phyloP scores from a whole-genome alignment of 53 echinoderm and acorn worm species.

The Pentamera pediparva region DNA sequence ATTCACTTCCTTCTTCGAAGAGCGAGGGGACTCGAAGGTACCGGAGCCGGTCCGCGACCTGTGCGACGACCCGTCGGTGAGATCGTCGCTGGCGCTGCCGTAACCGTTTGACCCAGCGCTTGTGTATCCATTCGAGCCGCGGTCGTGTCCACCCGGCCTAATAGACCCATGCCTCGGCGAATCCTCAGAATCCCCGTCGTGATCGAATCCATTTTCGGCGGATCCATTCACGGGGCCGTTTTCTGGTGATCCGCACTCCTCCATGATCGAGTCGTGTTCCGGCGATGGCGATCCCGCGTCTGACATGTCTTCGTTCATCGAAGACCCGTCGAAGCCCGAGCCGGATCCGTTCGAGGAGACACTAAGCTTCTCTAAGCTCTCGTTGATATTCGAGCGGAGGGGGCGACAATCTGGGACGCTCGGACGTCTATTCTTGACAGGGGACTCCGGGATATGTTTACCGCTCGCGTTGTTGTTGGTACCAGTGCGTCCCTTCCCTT shows the following conservation, averaged over 20 bases:
- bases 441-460: neutral
- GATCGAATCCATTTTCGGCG: neutral
- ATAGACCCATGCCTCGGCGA: neutral
- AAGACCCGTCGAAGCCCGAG: neutral
- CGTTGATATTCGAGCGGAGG: neutral
- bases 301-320: neutral
- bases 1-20: neutral
- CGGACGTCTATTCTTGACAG: neutral
- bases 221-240: neutral
- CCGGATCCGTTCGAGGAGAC: neutral
- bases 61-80: neutral
- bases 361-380: slow-evolving; percentile 12
- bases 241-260: neutral
- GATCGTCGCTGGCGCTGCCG: slow-evolving; percentile 27
- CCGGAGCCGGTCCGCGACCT: neutral
- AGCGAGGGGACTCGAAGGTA: neutral
- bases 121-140: neutral
- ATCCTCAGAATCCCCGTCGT: neutral
- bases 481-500: slow-evolving; percentile 41
- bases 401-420: neutral
- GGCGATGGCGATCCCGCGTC: neutral
- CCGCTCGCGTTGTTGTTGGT: slow-evolving; percentile 13
- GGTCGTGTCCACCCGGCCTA: neutral
- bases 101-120: neutral
- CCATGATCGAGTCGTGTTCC: neutral